Percentiles rank a stretch among this genome's conserved stretches.
phyloP scores from a whole-genome alignment of 2,113 vertebrate genomes.

The Vulpes lagopus region DNA sequence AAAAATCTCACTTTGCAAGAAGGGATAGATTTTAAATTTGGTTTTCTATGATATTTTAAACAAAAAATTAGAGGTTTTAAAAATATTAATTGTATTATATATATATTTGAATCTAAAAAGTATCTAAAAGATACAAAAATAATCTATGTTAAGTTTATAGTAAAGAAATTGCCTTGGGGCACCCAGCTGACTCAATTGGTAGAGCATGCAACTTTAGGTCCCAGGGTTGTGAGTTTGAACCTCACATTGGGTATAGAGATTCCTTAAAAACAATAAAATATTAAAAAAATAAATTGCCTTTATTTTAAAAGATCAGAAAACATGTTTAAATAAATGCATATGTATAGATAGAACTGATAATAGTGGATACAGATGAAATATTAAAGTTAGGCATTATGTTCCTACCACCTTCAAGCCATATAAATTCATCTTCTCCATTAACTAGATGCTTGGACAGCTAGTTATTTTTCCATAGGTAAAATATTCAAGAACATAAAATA shows the following conservation, averaged over 20 bases:
- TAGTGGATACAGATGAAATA: not conserved
- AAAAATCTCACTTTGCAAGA: not conserved
- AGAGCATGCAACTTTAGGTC: not conserved
- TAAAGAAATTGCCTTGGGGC: not conserved
- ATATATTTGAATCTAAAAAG: not conserved
- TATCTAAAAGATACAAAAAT: not conserved
- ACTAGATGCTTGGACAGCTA: not conserved
- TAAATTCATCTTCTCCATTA: not conserved
- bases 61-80: not conserved
- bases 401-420: not conserved
- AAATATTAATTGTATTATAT: not conserved
- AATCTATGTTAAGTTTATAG: not conserved
- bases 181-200: not conserved
- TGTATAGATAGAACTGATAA: not conserved
- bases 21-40: not conserved
- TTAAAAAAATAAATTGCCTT: not conserved
- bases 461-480: not conserved
- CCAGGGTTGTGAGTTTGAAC: not conserved
- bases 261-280: not conserved
- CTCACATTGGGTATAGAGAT: not conserved
- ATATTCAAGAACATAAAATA: not conserved
- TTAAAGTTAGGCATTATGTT: not conserved
- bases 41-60: not conserved
- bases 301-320: constrained; percentile 24
- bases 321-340: not conserved